Evolutionary conservation across 1,140 invertebrate genomes (phyloP).

Genomic region (Antheraea mylitta): DNA sequence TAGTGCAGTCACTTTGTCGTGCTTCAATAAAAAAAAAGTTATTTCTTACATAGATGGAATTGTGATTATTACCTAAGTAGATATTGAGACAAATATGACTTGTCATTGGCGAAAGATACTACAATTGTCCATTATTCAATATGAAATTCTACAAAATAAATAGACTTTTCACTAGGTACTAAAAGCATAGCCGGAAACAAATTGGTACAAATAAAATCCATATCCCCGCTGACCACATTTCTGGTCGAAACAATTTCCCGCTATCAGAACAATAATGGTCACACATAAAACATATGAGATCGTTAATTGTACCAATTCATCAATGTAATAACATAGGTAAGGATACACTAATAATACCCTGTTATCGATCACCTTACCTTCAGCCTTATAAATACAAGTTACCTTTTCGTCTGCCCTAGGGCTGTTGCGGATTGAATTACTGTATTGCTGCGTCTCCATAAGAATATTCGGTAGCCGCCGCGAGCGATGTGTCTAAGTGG

Average conservation of each 20-base stretch:
- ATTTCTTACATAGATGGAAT: too few species aligned
- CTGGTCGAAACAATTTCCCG: not conserved
- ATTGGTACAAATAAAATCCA: not conserved
- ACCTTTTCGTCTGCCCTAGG: not conserved
- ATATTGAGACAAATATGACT: too few species aligned
- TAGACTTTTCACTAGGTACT: too few species aligned
- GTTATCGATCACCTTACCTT: constrained; percentile 1
- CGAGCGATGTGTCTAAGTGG: constrained; percentile 4
- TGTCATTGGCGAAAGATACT: too few species aligned
- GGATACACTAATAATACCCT: not conserved
- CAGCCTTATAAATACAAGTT: not conserved
- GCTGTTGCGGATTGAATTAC: constrained; percentile 24
- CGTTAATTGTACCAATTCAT: constrained; percentile 1
- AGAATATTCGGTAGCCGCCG: constrained; percentile 5
- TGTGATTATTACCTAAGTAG: too few species aligned
- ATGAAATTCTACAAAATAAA: too few species aligned
- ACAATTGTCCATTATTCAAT: too few species aligned
- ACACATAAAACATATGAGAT: not conserved
- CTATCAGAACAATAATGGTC: not conserved
- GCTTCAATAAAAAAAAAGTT: too few species aligned
- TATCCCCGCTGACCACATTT: not conserved
- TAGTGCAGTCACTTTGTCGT: too few species aligned
- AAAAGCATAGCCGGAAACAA: too few species aligned
- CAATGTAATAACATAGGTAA: not conserved
- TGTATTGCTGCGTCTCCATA: constrained; percentile 4